A percentile compares a stretch with the other conserved stretches of the same genome.
Conservation (phyloP, 2,888 invertebrate genomes). For the Epirrita christyi region DNA sequence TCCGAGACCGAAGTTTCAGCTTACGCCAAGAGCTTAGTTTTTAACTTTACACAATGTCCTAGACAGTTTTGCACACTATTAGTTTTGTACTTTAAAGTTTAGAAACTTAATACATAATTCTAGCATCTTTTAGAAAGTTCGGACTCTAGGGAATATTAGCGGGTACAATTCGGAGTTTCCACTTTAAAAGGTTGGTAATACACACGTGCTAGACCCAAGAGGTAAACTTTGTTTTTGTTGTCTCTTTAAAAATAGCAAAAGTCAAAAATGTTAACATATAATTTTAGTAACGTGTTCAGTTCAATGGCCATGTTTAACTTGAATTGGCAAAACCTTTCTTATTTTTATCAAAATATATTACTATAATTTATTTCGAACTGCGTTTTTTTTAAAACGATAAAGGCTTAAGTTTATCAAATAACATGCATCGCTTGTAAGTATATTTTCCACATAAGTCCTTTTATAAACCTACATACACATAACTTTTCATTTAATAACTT, state of each 20-base stretch:
- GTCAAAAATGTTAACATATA: too few relatives aligned
- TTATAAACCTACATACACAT: too few relatives aligned
- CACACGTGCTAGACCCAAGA: neutral
- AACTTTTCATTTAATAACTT: too few relatives aligned
- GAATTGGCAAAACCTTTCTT: too few relatives aligned
- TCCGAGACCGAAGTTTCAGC: slow-evolving; percentile 44
- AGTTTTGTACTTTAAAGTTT: slow-evolving; percentile 55
- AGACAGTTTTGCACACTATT: slow-evolving; percentile 59
- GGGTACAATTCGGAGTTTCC: slow-evolving; percentile 8
- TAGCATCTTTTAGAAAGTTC: slow-evolving; percentile 32
- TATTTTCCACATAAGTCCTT: too few relatives aligned
- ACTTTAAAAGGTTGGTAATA: slow-evolving; percentile 30
- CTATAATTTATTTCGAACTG: too few relatives aligned
- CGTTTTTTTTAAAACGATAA: too few relatives aligned
- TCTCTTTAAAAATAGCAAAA: neutral
- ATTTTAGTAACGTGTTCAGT: too few relatives aligned
- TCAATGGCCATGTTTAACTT: too few relatives aligned
- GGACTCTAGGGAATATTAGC: slow-evolving; percentile 28
- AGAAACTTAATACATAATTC: slow-evolving; percentile 39
- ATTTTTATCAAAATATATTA: too few relatives aligned
- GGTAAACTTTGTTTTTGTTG: slow-evolving; percentile 3
- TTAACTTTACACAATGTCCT: slow-evolving; percentile 54
- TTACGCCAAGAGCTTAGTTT: slow-evolving; percentile 48
- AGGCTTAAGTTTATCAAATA: too few relatives aligned
- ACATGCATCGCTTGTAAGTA: too few relatives aligned